Evolutionary conservation across 2,888 invertebrate genomes (phyloP).

Genomic region (Diarsia rubi): DNA sequence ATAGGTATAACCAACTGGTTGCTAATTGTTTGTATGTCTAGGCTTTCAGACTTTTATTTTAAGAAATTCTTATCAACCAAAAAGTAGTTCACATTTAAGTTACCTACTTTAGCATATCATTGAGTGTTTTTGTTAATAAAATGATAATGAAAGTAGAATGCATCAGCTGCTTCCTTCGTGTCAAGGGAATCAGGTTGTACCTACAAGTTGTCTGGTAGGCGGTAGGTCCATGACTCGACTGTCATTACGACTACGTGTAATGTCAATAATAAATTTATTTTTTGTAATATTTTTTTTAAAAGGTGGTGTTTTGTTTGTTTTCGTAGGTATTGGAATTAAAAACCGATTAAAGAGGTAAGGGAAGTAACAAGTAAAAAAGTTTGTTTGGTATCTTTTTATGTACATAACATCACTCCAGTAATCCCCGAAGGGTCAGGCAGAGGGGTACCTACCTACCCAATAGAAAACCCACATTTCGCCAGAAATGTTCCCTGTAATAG

Average conservation of each 20-base stretch:
- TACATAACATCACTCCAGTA: no score
- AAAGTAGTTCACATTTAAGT: conserved; percentile 5
- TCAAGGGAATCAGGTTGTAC: conserved; percentile 50
- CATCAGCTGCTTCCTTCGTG: conserved; percentile 55
- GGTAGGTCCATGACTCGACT: conserved; percentile 31
- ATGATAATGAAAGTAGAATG: conserved; percentile 46
- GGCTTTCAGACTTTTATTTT: background rate
- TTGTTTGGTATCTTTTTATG: background rate
- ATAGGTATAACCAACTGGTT: background rate
- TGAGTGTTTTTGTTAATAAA: conserved; percentile 12
- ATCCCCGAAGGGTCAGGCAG: no score
- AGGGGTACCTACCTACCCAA: no score
- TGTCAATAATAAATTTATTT: background rate
- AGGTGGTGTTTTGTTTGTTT: background rate
- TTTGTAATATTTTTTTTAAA: background rate
- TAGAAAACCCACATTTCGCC: no score
- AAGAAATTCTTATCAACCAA: background rate
- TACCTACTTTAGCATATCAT: conserved; percentile 17
- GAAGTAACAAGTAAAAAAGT: background rate
- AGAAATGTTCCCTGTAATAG: no score
- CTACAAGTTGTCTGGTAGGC: conserved; percentile 3
- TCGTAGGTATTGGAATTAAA: background rate
- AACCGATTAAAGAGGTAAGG: background rate
- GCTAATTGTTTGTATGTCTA: background rate
- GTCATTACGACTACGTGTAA: background rate